phyloP scores from a whole-genome alignment of 2,888 invertebrate genomes.

The Rambutsinella grinnellia region DNA sequence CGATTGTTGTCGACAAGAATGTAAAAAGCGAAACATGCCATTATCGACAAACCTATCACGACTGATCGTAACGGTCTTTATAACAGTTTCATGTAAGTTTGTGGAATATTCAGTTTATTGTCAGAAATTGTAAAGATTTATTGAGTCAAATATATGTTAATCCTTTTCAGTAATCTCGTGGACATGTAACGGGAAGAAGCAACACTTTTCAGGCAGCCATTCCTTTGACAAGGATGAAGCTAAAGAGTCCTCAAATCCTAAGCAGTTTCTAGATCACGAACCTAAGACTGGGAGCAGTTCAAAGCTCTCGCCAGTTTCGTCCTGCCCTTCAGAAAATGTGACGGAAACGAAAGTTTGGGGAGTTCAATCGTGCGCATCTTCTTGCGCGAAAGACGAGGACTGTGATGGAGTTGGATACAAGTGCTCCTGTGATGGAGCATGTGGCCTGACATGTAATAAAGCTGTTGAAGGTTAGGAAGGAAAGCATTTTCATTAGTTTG shows the following conservation, averaged over 20 bases:
- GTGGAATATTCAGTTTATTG: too few relatives aligned
- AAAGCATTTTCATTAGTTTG: too few relatives aligned
- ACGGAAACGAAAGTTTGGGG: conserved; percentile 32
- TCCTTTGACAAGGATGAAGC: conserved; percentile 20
- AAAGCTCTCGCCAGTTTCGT: neutral
- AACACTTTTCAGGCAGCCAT: conserved; percentile 37
- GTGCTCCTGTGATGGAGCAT: conserved; percentile 91
- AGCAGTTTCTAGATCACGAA: neutral
- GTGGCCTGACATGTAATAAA: conserved; percentile 91
- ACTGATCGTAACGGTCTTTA: conserved; percentile 39
- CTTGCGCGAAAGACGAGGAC: conserved; percentile 91
- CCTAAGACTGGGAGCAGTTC: neutral
- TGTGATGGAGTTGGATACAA: conserved; percentile 94
- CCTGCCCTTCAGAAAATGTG: conserved; percentile 23
- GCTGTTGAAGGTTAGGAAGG: conserved; percentile 39
- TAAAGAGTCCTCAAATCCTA: neutral
- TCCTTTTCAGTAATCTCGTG: neutral
- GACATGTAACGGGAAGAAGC: conserved; percentile 31
- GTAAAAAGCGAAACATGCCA: conserved; percentile 42
- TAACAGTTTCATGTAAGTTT: conserved; percentile 35
- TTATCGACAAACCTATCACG: conserved; percentile 26
- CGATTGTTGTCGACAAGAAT: conserved; percentile 40
- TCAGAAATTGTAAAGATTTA: neutral
- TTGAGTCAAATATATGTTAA: neutral
- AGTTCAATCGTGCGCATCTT: conserved; percentile 16